A percentile compares a stretch with the other conserved stretches of the same genome.
Evolutionary conservation across 2,113 vertebrate species (phyloP).

Genomic region (Xenopus laevis): DNA sequence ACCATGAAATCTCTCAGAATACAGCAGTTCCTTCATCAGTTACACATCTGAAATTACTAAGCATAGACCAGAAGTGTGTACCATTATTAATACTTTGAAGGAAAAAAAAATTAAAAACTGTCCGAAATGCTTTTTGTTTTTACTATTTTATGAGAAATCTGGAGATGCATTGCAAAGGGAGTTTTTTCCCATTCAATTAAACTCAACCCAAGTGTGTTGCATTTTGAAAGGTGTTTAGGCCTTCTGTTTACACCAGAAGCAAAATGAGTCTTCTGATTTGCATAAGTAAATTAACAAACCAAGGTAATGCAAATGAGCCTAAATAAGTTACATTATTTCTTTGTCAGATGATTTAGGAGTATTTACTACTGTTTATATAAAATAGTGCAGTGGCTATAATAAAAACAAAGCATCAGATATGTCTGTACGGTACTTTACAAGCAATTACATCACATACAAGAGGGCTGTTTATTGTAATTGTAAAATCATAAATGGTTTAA

Average conservation of each 20-base stretch:
- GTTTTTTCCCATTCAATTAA: no score
- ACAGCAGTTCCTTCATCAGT: no score
- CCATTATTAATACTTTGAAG: no score
- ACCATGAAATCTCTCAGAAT: no score
- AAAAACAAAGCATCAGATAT: neutral
- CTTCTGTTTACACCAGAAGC: neutral
- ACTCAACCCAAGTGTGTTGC: no score
- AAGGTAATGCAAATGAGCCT: neutral
- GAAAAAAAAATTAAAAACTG: no score
- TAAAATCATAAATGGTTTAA: neutral
- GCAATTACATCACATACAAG: neutral
- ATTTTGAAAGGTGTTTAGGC: no score
- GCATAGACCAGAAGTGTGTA: no score
- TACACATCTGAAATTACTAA: no score
- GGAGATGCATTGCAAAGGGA: no score
- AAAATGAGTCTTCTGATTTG: conserved; percentile 4
- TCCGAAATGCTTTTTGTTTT: no score
- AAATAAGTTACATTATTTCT: neutral
- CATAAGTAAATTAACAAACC: neutral
- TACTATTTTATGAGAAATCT: no score
- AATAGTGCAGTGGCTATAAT: neutral
- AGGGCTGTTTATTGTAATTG: neutral
- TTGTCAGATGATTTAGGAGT: neutral
- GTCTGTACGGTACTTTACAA: neutral
- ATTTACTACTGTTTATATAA: neutral